phyloP scores from a whole-genome alignment of 35 echinoderm and acorn worm species.

The Eucidaris tribuloides region DNA sequence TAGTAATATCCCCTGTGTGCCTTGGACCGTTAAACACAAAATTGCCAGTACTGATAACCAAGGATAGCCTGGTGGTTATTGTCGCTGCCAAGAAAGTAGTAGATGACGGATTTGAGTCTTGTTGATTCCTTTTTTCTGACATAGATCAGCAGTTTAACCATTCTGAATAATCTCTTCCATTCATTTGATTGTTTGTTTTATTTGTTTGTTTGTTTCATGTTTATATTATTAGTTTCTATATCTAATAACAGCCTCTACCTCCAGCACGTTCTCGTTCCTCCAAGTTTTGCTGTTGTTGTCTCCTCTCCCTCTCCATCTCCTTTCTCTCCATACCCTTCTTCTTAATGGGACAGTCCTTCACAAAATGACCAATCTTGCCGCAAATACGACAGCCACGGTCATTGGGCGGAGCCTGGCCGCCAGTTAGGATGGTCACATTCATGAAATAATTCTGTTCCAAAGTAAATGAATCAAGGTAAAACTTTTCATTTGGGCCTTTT shows the following conservation, averaged over 20 bases:
- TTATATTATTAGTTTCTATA: background rate
- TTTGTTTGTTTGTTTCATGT: background rate
- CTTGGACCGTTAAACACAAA: too few species aligned
- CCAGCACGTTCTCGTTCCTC: background rate
- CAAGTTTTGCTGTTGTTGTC: background rate
- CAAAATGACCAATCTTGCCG: constrained; percentile 89
- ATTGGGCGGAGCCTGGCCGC: constrained; percentile 72
- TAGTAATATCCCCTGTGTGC: too few species aligned
- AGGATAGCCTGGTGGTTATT: too few species aligned
- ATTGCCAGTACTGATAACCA: too few species aligned
- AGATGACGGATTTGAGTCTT: too few species aligned
- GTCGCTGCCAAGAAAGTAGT: too few species aligned
- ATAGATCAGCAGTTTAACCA: too few species aligned
- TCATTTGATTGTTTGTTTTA: too few species aligned
- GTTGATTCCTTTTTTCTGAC: too few species aligned
- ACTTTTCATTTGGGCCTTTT: too few species aligned
- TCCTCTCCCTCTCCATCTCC: background rate
- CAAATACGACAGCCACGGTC: constrained; percentile 81
- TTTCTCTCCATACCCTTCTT: constrained; percentile 36
- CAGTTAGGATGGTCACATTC: constrained; percentile 49
- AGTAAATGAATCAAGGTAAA: too few species aligned
- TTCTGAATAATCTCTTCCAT: too few species aligned
- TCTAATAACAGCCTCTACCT: background rate
- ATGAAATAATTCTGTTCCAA: constrained; percentile 82
- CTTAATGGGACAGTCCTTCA: constrained; percentile 82